Conservation (phyloP, 2,113 vertebrate genomes). For the Phalacrocorax brasilianus region DNA sequence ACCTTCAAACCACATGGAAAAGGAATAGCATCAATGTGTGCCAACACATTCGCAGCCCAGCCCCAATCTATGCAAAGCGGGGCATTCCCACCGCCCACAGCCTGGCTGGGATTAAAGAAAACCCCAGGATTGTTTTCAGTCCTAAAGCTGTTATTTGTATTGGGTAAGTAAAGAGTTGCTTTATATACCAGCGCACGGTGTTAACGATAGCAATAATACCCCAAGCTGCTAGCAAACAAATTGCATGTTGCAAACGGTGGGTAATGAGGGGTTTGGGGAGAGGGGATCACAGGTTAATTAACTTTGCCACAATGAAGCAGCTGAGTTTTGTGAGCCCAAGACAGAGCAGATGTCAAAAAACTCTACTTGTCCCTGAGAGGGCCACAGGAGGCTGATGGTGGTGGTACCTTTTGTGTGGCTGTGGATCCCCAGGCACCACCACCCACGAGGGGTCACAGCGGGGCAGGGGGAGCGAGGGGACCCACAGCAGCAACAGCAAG, state of each 20-base stretch:
- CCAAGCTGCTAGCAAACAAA: constrained; percentile 23
- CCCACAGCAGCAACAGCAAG: accelerated
- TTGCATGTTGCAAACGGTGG: background rate
- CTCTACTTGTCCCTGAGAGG: accelerated
- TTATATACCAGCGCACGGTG: background rate
- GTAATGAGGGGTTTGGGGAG: background rate
- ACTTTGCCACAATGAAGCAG: background rate
- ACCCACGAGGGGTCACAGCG: background rate
- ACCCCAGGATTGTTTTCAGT: background rate
- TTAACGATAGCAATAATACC: background rate
- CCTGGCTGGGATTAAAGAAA: background rate
- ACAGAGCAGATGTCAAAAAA: background rate
- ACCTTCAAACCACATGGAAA: background rate
- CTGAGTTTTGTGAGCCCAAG: background rate
- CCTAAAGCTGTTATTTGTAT: background rate
- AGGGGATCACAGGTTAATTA: background rate
- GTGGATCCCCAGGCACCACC: background rate
- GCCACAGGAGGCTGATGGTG: background rate
- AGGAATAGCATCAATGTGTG: background rate
- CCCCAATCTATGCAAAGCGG: background rate
- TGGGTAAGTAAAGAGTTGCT: background rate
- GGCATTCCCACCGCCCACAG: background rate
- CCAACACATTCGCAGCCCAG: accelerated
- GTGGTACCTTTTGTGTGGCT: background rate
- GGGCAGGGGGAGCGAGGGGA: background rate